phyloP scores from a whole-genome alignment of 1,140 invertebrate species.

The Gonatopus flavifemur region DNA sequence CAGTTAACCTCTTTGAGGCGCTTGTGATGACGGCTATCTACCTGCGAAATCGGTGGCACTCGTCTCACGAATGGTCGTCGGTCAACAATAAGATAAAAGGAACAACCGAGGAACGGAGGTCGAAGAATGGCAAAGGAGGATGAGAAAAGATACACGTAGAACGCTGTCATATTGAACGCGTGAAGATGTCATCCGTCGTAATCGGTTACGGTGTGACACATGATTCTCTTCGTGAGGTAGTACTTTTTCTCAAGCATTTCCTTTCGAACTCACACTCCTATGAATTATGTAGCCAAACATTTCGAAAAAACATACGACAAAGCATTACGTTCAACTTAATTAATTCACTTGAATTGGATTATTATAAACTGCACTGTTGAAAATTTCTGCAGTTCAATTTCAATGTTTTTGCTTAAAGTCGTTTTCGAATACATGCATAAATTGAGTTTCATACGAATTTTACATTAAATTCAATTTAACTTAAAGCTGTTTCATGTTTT shows the following conservation, averaged over 20 bases:
- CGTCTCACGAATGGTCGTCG: conserved; percentile 7
- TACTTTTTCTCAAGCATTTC: conserved; percentile 13
- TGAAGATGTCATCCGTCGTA: conserved; percentile 25
- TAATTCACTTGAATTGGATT: no score
- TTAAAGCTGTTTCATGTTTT: conserved; percentile 1
- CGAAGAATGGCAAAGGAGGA: conserved; percentile 6
- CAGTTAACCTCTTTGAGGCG: conserved; percentile 30
- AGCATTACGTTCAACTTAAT: no score
- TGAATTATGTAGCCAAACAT: no score
- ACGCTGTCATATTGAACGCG: conserved; percentile 17
- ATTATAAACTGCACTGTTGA: no score
- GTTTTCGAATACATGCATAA: no score
- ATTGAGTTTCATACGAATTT: no score
- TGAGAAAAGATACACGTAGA: conserved; percentile 1
- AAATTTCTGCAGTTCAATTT: no score
- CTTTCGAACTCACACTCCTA: no score
- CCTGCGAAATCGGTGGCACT: conserved; percentile 32
- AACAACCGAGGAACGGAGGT: no score
- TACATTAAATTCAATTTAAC: no score
- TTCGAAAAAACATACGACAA: no score
- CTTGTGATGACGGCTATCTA: conserved; percentile 26
- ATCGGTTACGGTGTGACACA: conserved; percentile 35
- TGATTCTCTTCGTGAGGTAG: conserved; percentile 4
- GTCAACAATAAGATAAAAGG: conserved; percentile 25
- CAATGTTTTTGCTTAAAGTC: not conserved